These are phyloP conservation scores for Hyles lineata DNA, from an alignment of 2,888 invertebrate species.

Conservation along the genomic window DNA sequence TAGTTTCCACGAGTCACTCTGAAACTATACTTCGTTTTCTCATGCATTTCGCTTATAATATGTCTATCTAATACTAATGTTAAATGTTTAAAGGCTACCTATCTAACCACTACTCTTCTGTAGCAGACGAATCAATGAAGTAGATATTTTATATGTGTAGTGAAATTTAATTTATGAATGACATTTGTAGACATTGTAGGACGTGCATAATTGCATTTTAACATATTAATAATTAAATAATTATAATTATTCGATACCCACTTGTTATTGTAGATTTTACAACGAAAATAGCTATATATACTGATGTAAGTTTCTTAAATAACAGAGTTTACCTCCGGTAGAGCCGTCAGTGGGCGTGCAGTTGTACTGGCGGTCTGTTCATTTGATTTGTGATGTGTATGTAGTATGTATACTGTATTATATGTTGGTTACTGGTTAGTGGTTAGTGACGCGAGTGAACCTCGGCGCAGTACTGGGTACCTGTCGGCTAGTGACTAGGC, in stretches of 20 bases:
- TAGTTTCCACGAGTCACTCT: not conserved
- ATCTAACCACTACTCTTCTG: conserved; percentile 42
- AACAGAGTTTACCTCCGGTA: conserved; percentile 19
- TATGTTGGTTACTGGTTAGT: not conserved
- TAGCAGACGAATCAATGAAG: conserved; percentile 23
- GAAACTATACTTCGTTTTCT: not conserved
- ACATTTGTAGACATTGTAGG: conserved; percentile 26
- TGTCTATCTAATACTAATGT: not conserved
- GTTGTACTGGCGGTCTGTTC: not conserved
- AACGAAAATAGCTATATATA: conserved; percentile 76
- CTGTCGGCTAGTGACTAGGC: not conserved
- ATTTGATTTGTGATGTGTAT: not conserved
- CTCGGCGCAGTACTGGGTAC: conserved; percentile 20
- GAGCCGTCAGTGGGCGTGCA: conserved; percentile 1
- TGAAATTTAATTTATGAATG: conserved; percentile 28
- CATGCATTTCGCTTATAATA: not conserved
- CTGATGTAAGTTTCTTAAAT: conserved; percentile 50
- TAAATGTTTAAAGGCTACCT: conserved; percentile 7
- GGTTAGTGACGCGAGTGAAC: not conserved
- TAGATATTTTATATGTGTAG: conserved; percentile 32
- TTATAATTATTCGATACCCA: conserved; percentile 52
- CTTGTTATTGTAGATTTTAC: conserved; percentile 80
- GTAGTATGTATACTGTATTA: too few relatives aligned
- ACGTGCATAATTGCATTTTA: conserved; percentile 27
- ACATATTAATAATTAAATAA: conserved; percentile 27